Base-by-base conservation (phyloP, 2,113 vertebrate genomes). In the Actenoides hombroni region DNA sequence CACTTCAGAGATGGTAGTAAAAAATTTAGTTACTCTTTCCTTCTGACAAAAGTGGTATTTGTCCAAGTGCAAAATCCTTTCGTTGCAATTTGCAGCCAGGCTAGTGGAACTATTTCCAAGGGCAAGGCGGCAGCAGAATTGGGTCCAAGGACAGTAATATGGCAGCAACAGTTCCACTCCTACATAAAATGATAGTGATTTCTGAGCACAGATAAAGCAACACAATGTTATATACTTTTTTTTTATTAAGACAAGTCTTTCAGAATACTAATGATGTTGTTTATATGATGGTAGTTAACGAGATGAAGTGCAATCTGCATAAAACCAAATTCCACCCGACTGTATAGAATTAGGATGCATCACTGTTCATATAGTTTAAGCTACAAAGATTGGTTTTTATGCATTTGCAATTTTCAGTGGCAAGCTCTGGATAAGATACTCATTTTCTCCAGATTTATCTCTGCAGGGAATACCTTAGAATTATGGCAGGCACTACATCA, bases 401-500 rank as follows among this genome's bases (percentile, higher is more conserved):
- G 44, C 70, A 79, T 96, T 94, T 92, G 17, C 79, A 92, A 76
- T 79, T 92, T 91, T 92, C 44, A 16, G 11, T 42, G 57, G 39
- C 61, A 92, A 93, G 81, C 44, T 80, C 37, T 92, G 81, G 46
- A 91, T 89, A 87, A 89, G 94, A 93, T 54, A 79, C 61, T 81
- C 4, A 57, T 92, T 96, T 97, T 81, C 61, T 91, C 70, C 70
- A 91, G 74, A 86, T 91, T 92, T 90, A 84, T 84, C 88, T 88
- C 92, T 65, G 57, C 74, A 82, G 92, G 88, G 88, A 94, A 81
- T 82, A 92, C 61, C 54, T 95, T 79, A 76, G 65, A 93, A 94
- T 13, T 60, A 82, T 54, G 54, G 37, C 73, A 95, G 65, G 65
- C 65, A 44, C 42, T 93, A 81, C 29, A 86, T 91, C 83, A 92